Evolutionary conservation across 2,113 vertebrate genomes (phyloP).

Genomic region (Aphyosemion australe): DNA sequence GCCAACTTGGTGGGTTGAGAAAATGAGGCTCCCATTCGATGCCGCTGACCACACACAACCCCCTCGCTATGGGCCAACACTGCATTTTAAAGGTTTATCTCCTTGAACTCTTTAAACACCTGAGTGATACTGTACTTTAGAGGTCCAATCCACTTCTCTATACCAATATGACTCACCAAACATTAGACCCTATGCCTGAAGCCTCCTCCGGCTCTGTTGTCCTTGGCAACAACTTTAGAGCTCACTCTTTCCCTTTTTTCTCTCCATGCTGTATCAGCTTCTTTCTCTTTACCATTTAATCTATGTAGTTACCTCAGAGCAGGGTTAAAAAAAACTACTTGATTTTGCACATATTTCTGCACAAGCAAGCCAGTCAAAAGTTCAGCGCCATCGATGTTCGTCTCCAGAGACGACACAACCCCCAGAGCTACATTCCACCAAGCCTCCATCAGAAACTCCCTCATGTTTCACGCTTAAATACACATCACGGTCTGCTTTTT

Average conservation of each 20-base stretch:
- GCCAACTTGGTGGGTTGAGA: slow-evolving; percentile 45
- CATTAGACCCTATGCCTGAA: slow-evolving; percentile 49
- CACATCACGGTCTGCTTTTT: slow-evolving; percentile 3
- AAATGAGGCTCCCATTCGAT: slow-evolving; percentile 35
- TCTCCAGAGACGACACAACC: slow-evolving; percentile 36
- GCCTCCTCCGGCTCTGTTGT: slow-evolving; percentile 49
- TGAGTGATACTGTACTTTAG: slow-evolving; percentile 52
- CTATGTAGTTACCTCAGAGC: slow-evolving; percentile 16
- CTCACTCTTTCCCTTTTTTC: background rate
- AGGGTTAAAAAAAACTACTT: slow-evolving; percentile 40
- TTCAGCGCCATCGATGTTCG: slow-evolving; percentile 13
- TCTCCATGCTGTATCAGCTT: background rate
- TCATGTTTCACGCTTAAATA: slow-evolving; percentile 3
- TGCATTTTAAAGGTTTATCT: slow-evolving; percentile 55
- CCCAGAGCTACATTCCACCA: slow-evolving; percentile 31
- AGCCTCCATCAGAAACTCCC: slow-evolving; percentile 4
- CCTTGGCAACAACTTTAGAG: slow-evolving; percentile 63
- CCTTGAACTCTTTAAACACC: slow-evolving; percentile 66
- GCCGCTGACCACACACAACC: slow-evolving; percentile 45
- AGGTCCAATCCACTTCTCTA: slow-evolving; percentile 35
- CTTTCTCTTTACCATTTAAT: slow-evolving; percentile 24
- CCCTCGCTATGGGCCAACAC: slow-evolving; percentile 3
- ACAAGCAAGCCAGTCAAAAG: slow-evolving; percentile 10
- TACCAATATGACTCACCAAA: slow-evolving; percentile 39
- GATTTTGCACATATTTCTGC: slow-evolving; percentile 36